Evolutionary conservation across 2,888 invertebrate genomes (phyloP).

Genomic region (Amphimallon solstitiale): DNA sequence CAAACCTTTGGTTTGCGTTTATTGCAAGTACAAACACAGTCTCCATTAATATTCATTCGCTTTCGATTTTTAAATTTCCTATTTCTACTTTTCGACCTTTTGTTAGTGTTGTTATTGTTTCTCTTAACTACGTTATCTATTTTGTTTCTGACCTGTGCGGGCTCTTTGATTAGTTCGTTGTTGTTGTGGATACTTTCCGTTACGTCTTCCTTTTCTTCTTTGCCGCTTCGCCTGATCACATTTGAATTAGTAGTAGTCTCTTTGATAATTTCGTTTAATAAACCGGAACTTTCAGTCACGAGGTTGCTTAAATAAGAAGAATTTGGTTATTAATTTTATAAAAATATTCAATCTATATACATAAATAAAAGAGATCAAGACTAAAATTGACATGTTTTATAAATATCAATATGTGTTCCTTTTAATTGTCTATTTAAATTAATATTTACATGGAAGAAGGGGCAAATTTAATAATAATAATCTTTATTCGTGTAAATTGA

Average conservation of each 20-base stretch:
- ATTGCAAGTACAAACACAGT: constrained; percentile 29
- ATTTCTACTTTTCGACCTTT: neutral
- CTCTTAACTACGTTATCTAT: neutral
- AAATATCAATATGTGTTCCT: too few relatives aligned
- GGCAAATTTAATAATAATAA: too few relatives aligned
- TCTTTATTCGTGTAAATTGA: too few relatives aligned
- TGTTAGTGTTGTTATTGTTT: constrained; percentile 2
- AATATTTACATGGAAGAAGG: too few relatives aligned
- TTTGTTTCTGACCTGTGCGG: constrained; percentile 13
- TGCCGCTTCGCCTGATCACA: neutral
- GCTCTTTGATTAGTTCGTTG: constrained; percentile 10
- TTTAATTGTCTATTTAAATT: too few relatives aligned
- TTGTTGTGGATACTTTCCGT: neutral
- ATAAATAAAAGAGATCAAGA: too few relatives aligned
- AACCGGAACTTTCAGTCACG: neutral
- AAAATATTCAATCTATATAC: too few relatives aligned
- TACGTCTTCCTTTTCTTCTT: neutral
- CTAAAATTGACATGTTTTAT: too few relatives aligned
- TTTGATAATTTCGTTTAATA: constrained; percentile 4
- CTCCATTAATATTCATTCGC: constrained; percentile 13
- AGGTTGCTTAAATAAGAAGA: neutral
- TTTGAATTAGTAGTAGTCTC: neutral
- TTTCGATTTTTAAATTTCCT: constrained; percentile 5
- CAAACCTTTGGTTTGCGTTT: constrained; percentile 36
- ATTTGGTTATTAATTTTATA: neutral